These are phyloP conservation scores for Calameuta filiformis DNA, from an alignment of 2,888 invertebrate genomes.

Conservation along the genomic window DNA sequence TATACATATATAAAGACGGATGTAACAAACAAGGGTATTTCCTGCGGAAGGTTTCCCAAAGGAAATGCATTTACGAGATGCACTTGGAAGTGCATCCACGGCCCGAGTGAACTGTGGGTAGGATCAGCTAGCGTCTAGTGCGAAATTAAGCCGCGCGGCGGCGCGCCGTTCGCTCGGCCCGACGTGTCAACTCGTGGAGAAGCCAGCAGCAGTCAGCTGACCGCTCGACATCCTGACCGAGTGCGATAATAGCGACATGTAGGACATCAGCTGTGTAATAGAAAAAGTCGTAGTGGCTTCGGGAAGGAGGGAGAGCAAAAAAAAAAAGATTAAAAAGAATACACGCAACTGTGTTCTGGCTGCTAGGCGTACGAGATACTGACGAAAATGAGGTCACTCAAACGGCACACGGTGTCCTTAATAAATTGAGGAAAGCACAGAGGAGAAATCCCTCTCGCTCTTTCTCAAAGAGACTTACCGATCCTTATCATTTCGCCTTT, in stretches of 20 bases:
- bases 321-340: slow-evolving; percentile 7
- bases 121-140: no score
- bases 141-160: background rate
- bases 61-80: background rate
- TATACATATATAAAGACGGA: no score
- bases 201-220: slow-evolving; percentile 31
- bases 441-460: no score
- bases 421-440: no score
- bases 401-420: no score
- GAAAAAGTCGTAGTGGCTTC: background rate
- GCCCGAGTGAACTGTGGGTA: no score
- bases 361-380: no score
- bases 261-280: slow-evolving; percentile 20
- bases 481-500: no score
- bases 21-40: no score
- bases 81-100: background rate
- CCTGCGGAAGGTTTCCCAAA: no score
- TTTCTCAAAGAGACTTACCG: no score
- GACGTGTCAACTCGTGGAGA: background rate
- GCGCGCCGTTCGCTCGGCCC: background rate
- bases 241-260: slow-evolving; percentile 35
- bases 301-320: slow-evolving; percentile 1
- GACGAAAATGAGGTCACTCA: no score
- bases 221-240: slow-evolving; percentile 42
- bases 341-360: background rate